A percentile compares a stretch with the other conserved stretches of the same genome.
Conservation (phyloP, 1,140 invertebrate species). For the Heterodera carotae region DNA sequence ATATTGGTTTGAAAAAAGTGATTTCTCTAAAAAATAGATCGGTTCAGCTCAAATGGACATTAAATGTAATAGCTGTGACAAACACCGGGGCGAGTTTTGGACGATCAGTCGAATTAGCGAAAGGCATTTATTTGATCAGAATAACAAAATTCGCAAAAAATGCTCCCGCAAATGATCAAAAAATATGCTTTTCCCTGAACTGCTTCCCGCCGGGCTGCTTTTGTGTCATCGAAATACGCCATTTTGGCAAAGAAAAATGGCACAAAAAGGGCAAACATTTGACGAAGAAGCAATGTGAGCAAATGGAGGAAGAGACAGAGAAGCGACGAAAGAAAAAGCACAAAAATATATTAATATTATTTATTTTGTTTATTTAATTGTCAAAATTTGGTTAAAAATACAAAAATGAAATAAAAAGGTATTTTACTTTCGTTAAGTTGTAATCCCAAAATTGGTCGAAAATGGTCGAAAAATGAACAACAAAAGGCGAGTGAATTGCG, state of each 20-base stretch:
- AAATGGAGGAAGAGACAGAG: not conserved
- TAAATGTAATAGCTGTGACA: too few relatives aligned
- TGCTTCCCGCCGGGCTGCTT: constrained; percentile 5
- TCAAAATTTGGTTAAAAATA: too few relatives aligned
- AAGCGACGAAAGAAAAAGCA: too few relatives aligned
- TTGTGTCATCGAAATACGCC: not conserved
- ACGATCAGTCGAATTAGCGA: not conserved
- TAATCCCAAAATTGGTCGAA: not conserved
- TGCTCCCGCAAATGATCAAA: not conserved
- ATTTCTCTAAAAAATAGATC: too few relatives aligned
- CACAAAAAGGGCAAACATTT: not conserved
- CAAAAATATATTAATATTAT: too few relatives aligned
- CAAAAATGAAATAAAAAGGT: too few relatives aligned
- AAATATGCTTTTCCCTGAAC: constrained; percentile 10
- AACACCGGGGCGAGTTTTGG: not conserved
- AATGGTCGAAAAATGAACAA: not conserved
- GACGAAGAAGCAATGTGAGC: not conserved
- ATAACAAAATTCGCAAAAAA: not conserved
- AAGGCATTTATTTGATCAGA: too few relatives aligned
- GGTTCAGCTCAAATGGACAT: too few relatives aligned
- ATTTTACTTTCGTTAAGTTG: too few relatives aligned
- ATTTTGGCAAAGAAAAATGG: not conserved
- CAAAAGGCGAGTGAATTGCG: not conserved
- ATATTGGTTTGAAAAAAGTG: too few relatives aligned
- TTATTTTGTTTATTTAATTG: too few relatives aligned